Evolutionary conservation across 2,888 invertebrate species (phyloP).

Genomic region (Amphipyra berbera): DNA sequence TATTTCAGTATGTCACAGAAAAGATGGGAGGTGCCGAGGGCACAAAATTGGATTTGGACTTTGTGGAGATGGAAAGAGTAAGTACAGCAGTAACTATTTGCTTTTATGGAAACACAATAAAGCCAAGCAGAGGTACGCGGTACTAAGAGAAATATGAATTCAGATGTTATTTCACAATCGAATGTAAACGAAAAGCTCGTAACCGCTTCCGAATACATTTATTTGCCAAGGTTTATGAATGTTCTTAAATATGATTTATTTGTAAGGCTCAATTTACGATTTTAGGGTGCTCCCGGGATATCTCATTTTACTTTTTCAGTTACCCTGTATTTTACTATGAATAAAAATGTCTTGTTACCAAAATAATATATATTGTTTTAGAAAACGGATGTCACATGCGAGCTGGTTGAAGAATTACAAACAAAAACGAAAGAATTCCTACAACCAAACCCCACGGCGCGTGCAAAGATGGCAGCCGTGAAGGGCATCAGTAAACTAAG

Average conservation of each 20-base stretch:
- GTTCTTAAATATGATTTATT: conserved; percentile 36
- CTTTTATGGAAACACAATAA: conserved; percentile 43
- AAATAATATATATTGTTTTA: conserved; percentile 72
- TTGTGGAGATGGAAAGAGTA: conserved; percentile 99
- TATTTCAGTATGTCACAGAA: conserved; percentile 99
- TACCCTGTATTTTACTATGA: background rate
- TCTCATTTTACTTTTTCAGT: conserved; percentile 10
- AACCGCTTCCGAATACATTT: conserved; percentile 36
- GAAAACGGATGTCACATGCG: conserved; percentile 99
- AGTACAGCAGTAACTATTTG: conserved; percentile 73
- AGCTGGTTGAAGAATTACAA: conserved; percentile 98
- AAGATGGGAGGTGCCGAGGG: conserved; percentile 99
- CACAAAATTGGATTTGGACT: conserved; percentile 99
- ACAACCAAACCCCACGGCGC: conserved; percentile 99
- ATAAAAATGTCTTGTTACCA: background rate
- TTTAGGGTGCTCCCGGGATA: background rate
- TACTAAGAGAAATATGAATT: conserved; percentile 34
- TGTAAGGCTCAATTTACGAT: conserved; percentile 11
- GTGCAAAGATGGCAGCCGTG: conserved; percentile 98
- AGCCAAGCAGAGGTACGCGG: conserved; percentile 21
- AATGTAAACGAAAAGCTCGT: conserved; percentile 38
- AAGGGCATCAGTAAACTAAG: conserved; percentile 99
- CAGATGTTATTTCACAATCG: conserved; percentile 39
- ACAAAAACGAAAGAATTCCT: conserved; percentile 99
- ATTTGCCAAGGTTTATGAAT: conserved; percentile 21